Evolutionary conservation across 2,888 invertebrate species (phyloP), one percentile per base, ranked within the genome.

Genomic region (Orthosia incerta): DNA sequence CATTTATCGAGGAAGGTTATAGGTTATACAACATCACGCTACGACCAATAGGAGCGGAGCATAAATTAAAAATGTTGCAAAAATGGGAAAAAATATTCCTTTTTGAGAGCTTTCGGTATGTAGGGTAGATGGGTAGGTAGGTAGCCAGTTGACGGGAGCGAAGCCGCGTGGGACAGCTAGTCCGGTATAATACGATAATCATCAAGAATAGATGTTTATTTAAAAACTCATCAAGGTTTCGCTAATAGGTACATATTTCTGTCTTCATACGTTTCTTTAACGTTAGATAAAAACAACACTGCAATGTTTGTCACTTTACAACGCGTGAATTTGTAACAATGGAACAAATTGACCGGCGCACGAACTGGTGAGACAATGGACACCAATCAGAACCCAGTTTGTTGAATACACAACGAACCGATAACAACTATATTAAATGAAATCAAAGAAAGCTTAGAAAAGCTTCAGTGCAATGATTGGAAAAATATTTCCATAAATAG

Each of bases 281-380:
- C n/a, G 15, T 20, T 64, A 57, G 56, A 72, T 80, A 78, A 75
- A 83, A 81, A 76, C 75, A 71, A 31, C n/a, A 60, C 70, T 55
- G 74, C 71, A 85, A 86, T 85, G 87, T 84, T 88, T 86, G 87
- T 87, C 86, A 89, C 89, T 91, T 94, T 94, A 94, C 94, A 93
- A 91, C 92, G 88, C 88, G 87, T 91, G 89, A 91, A 89, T 93
- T 91, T 93, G 94, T 94, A 94, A 95, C 95, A 95, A 95, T 95
- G 88, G 94, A 87, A 86, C 94, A 94, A 95, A 95, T 95, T 95
- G 94, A 94, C 91, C 91, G 91, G 88, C 85, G 90, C 91, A 86
- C 87, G 84, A 87, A 76, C 87, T 87, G 83, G 80, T 83, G 88
- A 93, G 93, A 95, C 95, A 95, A 95, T 95, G 87, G 91, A 79